These are phyloP conservation scores for Erythrolamprus reginae DNA, from an alignment of 2,113 vertebrate genomes.

Conservation along the genomic window DNA sequence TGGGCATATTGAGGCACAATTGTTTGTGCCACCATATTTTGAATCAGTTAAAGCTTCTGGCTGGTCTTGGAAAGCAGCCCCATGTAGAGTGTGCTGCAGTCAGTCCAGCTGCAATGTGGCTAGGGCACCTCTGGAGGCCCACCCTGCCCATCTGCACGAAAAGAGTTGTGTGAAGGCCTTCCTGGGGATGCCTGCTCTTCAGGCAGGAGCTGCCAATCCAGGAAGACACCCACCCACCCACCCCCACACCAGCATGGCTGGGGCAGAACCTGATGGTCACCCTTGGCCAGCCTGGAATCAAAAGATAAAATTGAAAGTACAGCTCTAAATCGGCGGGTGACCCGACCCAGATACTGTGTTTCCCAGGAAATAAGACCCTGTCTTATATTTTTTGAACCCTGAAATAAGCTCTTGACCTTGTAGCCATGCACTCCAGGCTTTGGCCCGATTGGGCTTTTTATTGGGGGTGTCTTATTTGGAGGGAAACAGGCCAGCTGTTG, in stretches of 20 bases:
- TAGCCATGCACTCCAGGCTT: too few species aligned
- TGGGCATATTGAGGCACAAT: not conserved
- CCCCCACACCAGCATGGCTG: not conserved
- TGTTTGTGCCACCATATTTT: not conserved
- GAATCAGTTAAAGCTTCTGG: not conserved
- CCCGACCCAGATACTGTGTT: not conserved
- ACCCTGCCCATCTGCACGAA: not conserved
- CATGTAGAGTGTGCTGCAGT: not conserved
- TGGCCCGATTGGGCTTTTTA: too few species aligned
- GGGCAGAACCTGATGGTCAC: too few species aligned
- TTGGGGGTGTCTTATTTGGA: too few species aligned
- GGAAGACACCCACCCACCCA: not conserved
- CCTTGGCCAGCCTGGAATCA: not conserved
- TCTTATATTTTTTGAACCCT: too few species aligned
- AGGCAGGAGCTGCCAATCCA: not conserved
- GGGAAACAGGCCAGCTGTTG: not conserved
- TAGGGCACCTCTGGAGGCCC: not conserved
- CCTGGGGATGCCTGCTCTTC: not conserved
- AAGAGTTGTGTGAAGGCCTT: not conserved
- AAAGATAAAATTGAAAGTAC: not conserved
- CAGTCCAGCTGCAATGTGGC: not conserved
- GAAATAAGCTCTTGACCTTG: too few species aligned
- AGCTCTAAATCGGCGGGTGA: not conserved
- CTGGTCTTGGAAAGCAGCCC: not conserved
- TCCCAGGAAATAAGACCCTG: too few species aligned